A percentile compares a stretch with the other conserved stretches of the same genome.
Evolutionary conservation across 1,140 invertebrate genomes (phyloP).

Genomic region (Philotrypesis tridentata): DNA sequence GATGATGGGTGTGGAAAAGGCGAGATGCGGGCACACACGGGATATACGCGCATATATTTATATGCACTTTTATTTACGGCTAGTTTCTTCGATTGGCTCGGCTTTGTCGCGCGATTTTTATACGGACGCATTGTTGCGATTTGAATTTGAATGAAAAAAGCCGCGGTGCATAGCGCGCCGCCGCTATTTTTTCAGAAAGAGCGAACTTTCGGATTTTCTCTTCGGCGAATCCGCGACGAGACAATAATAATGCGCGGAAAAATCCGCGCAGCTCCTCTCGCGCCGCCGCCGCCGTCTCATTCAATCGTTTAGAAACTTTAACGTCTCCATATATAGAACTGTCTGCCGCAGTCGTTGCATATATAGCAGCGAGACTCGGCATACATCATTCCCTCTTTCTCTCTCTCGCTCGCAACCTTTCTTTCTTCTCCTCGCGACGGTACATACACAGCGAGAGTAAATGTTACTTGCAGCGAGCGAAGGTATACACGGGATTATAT

Average conservation of each 20-base stretch:
- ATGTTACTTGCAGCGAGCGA: neutral
- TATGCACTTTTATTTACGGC: neutral
- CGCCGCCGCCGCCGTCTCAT: neutral
- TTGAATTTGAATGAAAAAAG: too few relatives aligned
- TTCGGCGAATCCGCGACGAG: too few relatives aligned
- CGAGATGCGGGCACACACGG: neutral
- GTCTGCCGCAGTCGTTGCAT: neutral
- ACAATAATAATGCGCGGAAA: too few relatives aligned
- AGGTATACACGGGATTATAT: neutral
- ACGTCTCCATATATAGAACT: neutral
- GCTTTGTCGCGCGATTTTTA: neutral
- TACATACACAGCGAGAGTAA: neutral
- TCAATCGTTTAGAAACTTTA: slow-evolving; percentile 5
- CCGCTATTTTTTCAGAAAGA: too few relatives aligned
- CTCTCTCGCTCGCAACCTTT: neutral
- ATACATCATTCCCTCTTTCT: neutral
- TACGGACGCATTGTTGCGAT: neutral
- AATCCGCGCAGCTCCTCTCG: too few relatives aligned
- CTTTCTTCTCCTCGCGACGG: slow-evolving; percentile 41
- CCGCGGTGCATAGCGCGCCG: too few relatives aligned
- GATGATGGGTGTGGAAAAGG: neutral
- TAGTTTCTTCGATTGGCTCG: neutral
- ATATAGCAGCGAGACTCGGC: neutral
- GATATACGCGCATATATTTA: too few relatives aligned
- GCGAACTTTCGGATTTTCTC: too few relatives aligned